Evolutionary conservation across 1,140 invertebrate genomes (phyloP).

Genomic region (Oncopeltus fasciatus): DNA sequence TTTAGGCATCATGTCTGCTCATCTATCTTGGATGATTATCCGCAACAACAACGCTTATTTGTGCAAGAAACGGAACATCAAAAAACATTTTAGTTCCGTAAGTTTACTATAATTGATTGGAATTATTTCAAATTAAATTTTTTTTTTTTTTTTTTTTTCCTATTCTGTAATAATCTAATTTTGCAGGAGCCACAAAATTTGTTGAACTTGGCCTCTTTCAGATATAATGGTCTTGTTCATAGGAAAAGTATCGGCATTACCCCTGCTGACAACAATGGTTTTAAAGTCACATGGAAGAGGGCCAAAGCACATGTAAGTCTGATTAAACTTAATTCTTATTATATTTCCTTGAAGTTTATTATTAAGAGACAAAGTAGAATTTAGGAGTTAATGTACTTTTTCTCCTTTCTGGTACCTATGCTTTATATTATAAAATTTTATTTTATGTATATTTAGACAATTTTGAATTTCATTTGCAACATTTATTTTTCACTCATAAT

Average conservation of each 20-base stretch:
- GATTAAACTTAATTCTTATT: neutral
- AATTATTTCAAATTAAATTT: neutral
- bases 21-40: slow-evolving; percentile 85
- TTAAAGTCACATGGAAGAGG: slow-evolving; percentile 76
- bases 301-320: slow-evolving; percentile 35
- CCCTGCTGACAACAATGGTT: slow-evolving; percentile 75
- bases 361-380: neutral
- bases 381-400: neutral
- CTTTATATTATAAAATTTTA: neutral
- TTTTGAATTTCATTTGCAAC: neutral
- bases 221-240: slow-evolving; percentile 82
- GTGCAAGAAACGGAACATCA: slow-evolving; percentile 76
- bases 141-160: neutral
- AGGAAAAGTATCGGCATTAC: slow-evolving; percentile 74
- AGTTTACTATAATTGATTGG: slow-evolving; percentile 27
- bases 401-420: neutral
- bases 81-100: slow-evolving; percentile 80
- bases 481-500: neutral
- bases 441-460: neutral
- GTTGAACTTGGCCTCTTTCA: slow-evolving; percentile 75
- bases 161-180: neutral
- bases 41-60: slow-evolving; percentile 85
- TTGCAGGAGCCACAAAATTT: slow-evolving; percentile 80
- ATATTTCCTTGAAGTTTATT: neutral
- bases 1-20: slow-evolving; percentile 48